Evolutionary conservation across 2,113 vertebrate species (phyloP).

Genomic region (Oncorhynchus masou): DNA sequence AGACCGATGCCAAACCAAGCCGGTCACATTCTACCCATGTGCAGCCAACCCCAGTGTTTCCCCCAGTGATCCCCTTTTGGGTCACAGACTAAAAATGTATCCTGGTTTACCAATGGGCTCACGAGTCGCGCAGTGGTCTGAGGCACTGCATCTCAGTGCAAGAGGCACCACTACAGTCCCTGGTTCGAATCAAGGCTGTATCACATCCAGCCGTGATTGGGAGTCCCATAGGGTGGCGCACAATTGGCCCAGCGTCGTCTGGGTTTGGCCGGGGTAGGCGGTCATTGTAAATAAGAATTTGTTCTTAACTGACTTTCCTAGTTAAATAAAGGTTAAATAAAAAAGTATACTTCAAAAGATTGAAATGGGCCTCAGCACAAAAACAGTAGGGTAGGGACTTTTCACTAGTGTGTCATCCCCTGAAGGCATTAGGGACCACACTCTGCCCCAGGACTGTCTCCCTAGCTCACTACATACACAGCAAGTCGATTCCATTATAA

Average conservation of each 20-base stretch:
- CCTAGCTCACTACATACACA: neutral
- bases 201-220: no score
- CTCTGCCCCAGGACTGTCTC: slow-evolving; percentile 27
- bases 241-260: no score
- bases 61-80: neutral
- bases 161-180: no score
- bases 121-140: no score
- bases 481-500: no score
- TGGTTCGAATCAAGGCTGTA: no score
- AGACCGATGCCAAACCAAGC: slow-evolving; percentile 6
- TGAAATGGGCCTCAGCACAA: slow-evolving; percentile 13
- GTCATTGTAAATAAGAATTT: no score
- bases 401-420: slow-evolving; percentile 62
- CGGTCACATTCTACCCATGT: neutral
- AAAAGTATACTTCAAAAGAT: neutral
- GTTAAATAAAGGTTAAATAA: no score
- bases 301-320: no score
- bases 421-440: slow-evolving; percentile 45
- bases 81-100: neutral
- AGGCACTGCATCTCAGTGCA: no score
- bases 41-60: neutral
- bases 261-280: no score
- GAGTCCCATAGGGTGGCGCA: no score
- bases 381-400: slow-evolving; percentile 54
- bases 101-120: neutral